These are phyloP conservation scores for Gerris lacustris DNA, from an alignment of 2,888 invertebrate genomes.

Conservation along the genomic window DNA sequence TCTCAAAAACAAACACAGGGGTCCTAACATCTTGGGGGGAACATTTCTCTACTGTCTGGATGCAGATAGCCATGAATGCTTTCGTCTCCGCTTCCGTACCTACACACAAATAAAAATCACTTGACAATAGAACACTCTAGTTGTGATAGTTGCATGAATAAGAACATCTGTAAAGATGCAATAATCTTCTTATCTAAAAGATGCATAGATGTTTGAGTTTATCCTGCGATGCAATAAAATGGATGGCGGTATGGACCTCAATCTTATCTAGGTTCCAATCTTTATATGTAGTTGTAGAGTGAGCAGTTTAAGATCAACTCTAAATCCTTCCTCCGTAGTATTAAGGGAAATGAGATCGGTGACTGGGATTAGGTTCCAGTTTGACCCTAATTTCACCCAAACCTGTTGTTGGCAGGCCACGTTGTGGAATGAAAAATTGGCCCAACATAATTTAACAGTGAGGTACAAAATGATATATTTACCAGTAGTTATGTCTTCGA, in stretches of 20 bases:
- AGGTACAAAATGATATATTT: constrained; percentile 7
- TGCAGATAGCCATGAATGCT: constrained; percentile 93
- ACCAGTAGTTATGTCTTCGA: constrained; percentile 93
- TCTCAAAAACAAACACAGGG: constrained; percentile 94
- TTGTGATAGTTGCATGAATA: constrained; percentile 5
- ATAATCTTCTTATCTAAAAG: background rate
- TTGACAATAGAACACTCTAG: background rate
- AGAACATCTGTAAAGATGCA: background rate
- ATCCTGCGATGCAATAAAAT: no score
- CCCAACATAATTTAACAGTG: no score
- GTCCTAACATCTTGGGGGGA: constrained; percentile 85
- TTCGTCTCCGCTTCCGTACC: constrained; percentile 92
- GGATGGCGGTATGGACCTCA: no score
- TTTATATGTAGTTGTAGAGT: no score
- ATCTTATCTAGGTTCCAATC: no score
- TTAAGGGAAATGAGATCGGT: no score
- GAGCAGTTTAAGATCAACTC: no score
- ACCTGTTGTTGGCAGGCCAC: no score
- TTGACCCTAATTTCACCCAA: no score
- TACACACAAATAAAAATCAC: constrained; percentile 29
- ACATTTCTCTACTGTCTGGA: constrained; percentile 86
- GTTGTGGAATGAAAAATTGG: no score
- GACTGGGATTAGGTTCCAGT: no score
- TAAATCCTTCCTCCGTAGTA: no score
- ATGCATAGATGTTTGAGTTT: background rate